Evolutionary conservation across 2,797 vertebrate species (phyloP).

Genomic region (Anomalospiza imberbis): DNA sequence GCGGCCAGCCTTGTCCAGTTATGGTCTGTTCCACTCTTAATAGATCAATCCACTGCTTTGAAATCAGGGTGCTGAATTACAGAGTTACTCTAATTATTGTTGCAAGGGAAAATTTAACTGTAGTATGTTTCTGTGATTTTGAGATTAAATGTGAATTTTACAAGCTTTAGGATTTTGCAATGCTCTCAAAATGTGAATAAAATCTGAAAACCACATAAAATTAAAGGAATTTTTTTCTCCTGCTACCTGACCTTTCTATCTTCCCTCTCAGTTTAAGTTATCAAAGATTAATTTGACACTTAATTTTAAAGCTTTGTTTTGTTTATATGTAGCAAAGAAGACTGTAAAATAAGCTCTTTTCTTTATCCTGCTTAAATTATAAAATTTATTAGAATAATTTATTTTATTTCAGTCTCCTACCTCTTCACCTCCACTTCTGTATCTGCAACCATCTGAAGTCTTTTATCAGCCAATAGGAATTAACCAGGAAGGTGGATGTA

Average conservation of each 20-base stretch:
- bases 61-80: neutral
- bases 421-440: conserved; percentile 71
- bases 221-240: neutral
- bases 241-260: neutral
- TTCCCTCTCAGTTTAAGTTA: neutral
- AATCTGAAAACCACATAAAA: neutral
- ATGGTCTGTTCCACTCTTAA: neutral
- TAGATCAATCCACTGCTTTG: neutral
- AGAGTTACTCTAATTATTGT: neutral
- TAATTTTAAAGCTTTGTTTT: neutral
- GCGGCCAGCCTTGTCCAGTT: neutral
- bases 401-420: conserved; percentile 66
- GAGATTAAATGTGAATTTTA: neutral
- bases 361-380: neutral
- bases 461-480: conserved; percentile 76
- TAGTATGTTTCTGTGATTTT: neutral
- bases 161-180: neutral
- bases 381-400: neutral
- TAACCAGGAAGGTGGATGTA: conserved; percentile 69
- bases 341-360: neutral
- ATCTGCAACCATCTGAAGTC: conserved; percentile 75
- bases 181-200: neutral
- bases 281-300: neutral
- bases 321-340: neutral
- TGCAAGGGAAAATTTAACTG: neutral